Base-by-base conservation (phyloP, 2,113 vertebrate species). In the Gobiocypris rarus region DNA sequence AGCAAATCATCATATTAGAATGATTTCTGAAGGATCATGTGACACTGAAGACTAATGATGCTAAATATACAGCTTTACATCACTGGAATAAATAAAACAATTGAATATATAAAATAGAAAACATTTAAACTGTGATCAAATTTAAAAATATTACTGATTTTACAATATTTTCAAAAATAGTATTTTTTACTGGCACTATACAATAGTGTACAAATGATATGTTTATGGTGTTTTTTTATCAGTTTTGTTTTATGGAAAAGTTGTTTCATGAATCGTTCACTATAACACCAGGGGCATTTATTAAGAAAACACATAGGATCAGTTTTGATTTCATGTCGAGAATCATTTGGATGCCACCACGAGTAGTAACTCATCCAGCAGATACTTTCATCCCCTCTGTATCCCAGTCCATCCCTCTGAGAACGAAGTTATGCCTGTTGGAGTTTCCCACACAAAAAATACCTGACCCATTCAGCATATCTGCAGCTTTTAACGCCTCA, bases 371-470 rank as follows among this genome's bases (percentile, higher is more conserved):
- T 65, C 17, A 10, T 26, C 59, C 45, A 67, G 43, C 1, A 22
- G 9, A 50, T 22, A 28, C 58, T 48, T 67, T 80, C 34, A 41
- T 26, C 34, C 24, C 14, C 8, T 22, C 77, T 13, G 5, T 10
- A 24, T 38, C 76, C 54, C 38, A 45, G 38, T 9, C 41, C n/a
- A 26, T 78, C 56, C 38, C 76, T 78, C 56, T 19, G 76, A 78
- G 76, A 58, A 41, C 34, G 14, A 22, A 69, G 61, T 38, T 63
- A 50, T 74, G 48, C 58, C 10, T 28, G 41, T 43, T 80, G 59
- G 24, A 15, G 24, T 83, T 79, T 80, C 58, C 34, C 15, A 84
- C 17, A 80, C 43, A 34, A 31, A 56, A n/a, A 78, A 45, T 77
- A 69, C 48, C 58, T 67, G 67, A 79, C 24, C 48, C 22, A 17